These are phyloP conservation scores for Cryptoprocta ferox DNA, from an alignment of 2,797 vertebrate genomes.

Conservation along the genomic window DNA sequence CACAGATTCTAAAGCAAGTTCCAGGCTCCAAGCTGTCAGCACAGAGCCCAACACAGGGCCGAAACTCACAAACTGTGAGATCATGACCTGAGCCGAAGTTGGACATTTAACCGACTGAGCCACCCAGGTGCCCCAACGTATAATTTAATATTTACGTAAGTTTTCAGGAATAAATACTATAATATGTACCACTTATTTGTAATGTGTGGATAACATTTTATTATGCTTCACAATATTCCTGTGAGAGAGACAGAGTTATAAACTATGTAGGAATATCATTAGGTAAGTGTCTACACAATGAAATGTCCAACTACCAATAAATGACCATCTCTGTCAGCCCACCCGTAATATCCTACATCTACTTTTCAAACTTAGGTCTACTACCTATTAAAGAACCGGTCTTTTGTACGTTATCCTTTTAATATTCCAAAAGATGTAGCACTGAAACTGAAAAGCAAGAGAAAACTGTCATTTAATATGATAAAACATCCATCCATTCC, in stretches of 20 bases:
- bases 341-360: not conserved
- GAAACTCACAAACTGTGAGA: too few relatives aligned
- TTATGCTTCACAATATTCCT: not conserved
- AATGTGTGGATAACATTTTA: not conserved
- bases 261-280: not conserved
- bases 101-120: too few relatives aligned
- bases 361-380: conserved; percentile 11
- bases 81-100: too few relatives aligned
- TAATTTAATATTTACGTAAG: not conserved
- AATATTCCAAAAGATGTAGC: not conserved
- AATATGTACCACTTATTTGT: not conserved
- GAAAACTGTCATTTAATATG: not conserved
- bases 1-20: too few relatives aligned
- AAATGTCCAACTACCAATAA: not conserved
- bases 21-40: too few relatives aligned
- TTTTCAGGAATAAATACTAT: not conserved
- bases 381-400: not conserved
- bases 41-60: too few relatives aligned
- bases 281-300: not conserved
- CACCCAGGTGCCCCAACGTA: not conserved
- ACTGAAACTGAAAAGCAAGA: conserved; percentile 7
- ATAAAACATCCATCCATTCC: not conserved
- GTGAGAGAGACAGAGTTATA: not conserved
- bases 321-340: not conserved
- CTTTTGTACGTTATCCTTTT: not conserved